Base-by-base conservation (phyloP, 2,797 vertebrate species). In the Furcifer pardalis region DNA sequence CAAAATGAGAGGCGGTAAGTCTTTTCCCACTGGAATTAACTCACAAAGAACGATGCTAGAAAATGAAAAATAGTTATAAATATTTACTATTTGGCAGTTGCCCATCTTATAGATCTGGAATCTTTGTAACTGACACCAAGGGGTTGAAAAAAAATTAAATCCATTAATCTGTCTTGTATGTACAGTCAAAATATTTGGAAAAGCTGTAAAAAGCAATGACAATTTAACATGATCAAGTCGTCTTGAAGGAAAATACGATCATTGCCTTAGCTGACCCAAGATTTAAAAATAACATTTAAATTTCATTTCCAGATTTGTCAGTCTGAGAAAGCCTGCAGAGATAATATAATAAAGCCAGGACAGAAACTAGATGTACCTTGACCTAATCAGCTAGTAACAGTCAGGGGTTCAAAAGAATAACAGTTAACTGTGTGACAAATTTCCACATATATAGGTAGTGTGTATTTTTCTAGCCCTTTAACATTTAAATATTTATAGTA, bases 181-280 rank as follows among this genome's bases (percentile, higher is more conserved):
- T 84, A 60, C 25, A 87, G 83, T 25, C 75, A 76, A 42, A 40
- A 90, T 71, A 66, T 46, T 90, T 86, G 85, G 91, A 21, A 85
- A 91, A 92, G 90, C 44, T 60, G 87, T 81, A 82, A 83, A 90
- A 92, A 86, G 3, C 13, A 7, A 15, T 87, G 73, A 83, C 79
- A 89, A 90, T 91, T 93, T 84, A 83, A 30, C 71, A 21, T 25
- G 74, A 63, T 27, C 79, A 1, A 42, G 0, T 88, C 63, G 71
- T 89, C 86, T 83, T 86, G 35, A 62, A 86, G 42, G 73, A 90
- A 17, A 44, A 77, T 84, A 69, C 3, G 27, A 0, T 30, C 72
- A 74, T 84, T 78, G 35, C 85, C 40, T 37, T 63, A 87, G 82
- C 78, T 84, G 56, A 71, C 69, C 75, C n/a, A 80, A 13, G 13